Percentiles rank a stretch among this genome's conserved stretches.
phyloP scores from a whole-genome alignment of 2,797 vertebrate genomes.

The Platalea minor region DNA sequence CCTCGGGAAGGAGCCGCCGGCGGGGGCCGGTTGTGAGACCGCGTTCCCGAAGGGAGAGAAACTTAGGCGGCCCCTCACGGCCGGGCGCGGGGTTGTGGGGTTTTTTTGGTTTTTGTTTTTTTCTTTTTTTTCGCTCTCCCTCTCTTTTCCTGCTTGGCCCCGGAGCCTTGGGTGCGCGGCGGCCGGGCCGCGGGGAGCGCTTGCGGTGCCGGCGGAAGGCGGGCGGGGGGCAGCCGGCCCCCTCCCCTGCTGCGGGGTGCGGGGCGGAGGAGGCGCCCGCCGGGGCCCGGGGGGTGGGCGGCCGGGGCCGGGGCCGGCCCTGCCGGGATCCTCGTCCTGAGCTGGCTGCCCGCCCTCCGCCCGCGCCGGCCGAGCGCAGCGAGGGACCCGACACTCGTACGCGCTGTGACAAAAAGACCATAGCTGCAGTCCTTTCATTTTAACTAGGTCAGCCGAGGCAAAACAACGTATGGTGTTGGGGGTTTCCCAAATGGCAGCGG shows the following conservation, averaged over 20 bases:
- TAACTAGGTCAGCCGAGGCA: background rate
- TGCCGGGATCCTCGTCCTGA: background rate
- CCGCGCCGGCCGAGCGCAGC: rapidly evolving
- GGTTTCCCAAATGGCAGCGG: background rate
- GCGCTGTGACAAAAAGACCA: background rate
- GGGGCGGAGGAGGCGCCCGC: background rate
- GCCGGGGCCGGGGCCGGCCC: background rate
- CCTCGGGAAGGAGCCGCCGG: background rate
- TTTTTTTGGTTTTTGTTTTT: no score
- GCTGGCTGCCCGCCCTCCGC: background rate
- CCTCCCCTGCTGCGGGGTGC: background rate
- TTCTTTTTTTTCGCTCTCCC: no score
- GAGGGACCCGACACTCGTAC: background rate
- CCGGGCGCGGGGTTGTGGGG: background rate
- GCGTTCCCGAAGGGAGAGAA: background rate
- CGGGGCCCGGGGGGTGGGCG: background rate
- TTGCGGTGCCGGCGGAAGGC: background rate
- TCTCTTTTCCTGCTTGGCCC: background rate
- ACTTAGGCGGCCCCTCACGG: background rate
- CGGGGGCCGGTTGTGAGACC: background rate
- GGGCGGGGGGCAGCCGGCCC: background rate
- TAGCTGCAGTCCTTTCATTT: background rate
- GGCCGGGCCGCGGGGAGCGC: background rate
- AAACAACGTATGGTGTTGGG: background rate
- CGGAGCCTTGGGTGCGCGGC: background rate